phyloP scores from a whole-genome alignment of 2,888 invertebrate species.

The Ariolimax columbianus region DNA sequence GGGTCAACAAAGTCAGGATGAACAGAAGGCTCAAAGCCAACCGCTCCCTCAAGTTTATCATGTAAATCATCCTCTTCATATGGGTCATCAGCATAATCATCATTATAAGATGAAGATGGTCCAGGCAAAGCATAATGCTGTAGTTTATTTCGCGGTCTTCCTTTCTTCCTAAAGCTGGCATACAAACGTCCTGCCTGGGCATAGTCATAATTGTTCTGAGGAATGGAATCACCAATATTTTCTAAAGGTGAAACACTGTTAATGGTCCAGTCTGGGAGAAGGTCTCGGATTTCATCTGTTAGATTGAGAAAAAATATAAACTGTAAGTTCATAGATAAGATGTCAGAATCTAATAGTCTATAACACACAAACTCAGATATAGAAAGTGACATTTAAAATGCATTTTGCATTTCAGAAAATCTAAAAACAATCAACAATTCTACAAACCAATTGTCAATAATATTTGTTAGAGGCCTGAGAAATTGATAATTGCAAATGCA shows the following conservation, averaged over 20 bases:
- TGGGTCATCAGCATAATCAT: slow-evolving; percentile 12
- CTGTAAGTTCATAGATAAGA: too few species aligned
- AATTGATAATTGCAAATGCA: too few species aligned
- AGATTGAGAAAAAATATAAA: slow-evolving; percentile 23
- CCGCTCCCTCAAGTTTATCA: slow-evolving; percentile 12
- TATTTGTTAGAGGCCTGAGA: too few species aligned
- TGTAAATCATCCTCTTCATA: neutral
- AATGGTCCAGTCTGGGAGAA: slow-evolving; percentile 57
- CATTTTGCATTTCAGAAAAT: too few species aligned
- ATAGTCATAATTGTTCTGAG: slow-evolving; percentile 55
- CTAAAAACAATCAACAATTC: too few species aligned
- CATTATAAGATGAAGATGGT: neutral
- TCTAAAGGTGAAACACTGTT: slow-evolving; percentile 56
- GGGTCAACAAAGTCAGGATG: slow-evolving; percentile 20
- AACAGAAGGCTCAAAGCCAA: slow-evolving; percentile 27
- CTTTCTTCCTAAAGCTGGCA: slow-evolving; percentile 56
- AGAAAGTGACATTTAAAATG: too few species aligned
- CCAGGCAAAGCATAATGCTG: neutral
- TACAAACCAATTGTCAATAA: too few species aligned
- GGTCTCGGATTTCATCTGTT: slow-evolving; percentile 56
- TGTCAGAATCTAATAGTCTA: too few species aligned
- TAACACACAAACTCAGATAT: too few species aligned
- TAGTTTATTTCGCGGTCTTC: neutral
- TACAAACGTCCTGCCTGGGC: slow-evolving; percentile 58
- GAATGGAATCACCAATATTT: slow-evolving; percentile 54